A percentile compares a stretch with the other conserved stretches of the same genome.
These are phyloP conservation scores for Ameiurus melas DNA, from an alignment of 2,113 vertebrate genomes.

Conservation along the genomic window DNA sequence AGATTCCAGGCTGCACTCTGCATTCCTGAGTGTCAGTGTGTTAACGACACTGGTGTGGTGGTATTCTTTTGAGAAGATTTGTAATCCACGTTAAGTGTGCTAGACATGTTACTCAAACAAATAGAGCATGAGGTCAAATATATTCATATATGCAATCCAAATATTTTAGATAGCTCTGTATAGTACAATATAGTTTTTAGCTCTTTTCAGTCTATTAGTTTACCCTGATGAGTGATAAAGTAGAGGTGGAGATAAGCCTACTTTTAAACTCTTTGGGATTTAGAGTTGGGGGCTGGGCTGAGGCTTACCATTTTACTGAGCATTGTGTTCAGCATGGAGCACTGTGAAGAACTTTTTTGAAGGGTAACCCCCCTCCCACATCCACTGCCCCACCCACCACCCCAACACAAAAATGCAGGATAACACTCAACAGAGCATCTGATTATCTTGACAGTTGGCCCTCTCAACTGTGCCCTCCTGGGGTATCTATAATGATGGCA, in stretches of 20 bases:
- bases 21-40: constrained; percentile 61
- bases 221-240: background rate
- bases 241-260: background rate
- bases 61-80: background rate
- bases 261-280: background rate
- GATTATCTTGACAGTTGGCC: background rate
- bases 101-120: constrained; percentile 27
- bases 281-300: background rate
- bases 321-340: background rate
- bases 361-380: background rate
- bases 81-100: constrained; percentile 30
- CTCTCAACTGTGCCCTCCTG: background rate
- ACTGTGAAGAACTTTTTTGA: background rate
- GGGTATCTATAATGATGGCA: background rate
- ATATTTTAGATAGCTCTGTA: background rate
- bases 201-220: background rate
- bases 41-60: constrained; percentile 10
- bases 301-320: background rate
- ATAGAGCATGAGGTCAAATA: background rate
- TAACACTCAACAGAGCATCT: constrained; percentile 22
- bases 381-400: background rate
- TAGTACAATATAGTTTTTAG: background rate
- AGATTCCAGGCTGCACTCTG: constrained; percentile 37
- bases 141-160: background rate
- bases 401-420: background rate